Base-by-base conservation (phyloP, 2,888 invertebrate species). In the Orthonychiurus folsomi region DNA sequence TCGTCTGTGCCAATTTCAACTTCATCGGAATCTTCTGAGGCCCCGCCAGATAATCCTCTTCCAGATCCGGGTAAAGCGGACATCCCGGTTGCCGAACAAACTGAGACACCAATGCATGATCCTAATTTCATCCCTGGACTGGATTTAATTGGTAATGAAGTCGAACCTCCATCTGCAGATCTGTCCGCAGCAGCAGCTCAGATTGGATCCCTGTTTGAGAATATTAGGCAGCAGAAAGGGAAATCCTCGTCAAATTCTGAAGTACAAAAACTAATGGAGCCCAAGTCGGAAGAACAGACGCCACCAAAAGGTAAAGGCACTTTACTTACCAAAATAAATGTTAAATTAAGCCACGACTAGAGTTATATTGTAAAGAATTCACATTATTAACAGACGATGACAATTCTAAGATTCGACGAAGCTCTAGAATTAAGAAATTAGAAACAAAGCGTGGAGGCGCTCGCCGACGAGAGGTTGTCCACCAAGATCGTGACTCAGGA, bases 341-440 rank as follows among this genome's bases (percentile, higher is more conserved):
- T 37, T 9, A 9, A 37, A 5, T 37, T 37, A 5, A 37, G 37
- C 37, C 15, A 9, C 15, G 37, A 37, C 5, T 15, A 37, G 37
- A 9, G 37, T 37, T 9, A 5, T n/a, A 9, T 37, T 37, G 9
- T 54, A 23, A 54, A 54, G 12, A 23, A 12, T 12, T 54, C 18
- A 54, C 52, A 12, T 54, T 54, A 54, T 54, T 12, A 54, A 12
- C 5, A 52, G 52, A 52, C 9, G 52, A 52, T 52, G 52, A 52
- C 52, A 26, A 47, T 3, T 37, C 57, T 23, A 70, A 63, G 63
- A 66, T 72, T 23, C 61, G 72, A 53, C 61, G 72, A 50, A 72
- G 72, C 56, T 69, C 72, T 1, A 59, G 72, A 50, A 72, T 72
- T 23, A 70, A 69, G 54, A 68, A 69, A 2, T 59, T 70, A 26